These are phyloP conservation scores for Rhopilema esculentum DNA, from an alignment of 30 jellyfish, hydroid and myxozoan species.

Conservation along the genomic window DNA sequence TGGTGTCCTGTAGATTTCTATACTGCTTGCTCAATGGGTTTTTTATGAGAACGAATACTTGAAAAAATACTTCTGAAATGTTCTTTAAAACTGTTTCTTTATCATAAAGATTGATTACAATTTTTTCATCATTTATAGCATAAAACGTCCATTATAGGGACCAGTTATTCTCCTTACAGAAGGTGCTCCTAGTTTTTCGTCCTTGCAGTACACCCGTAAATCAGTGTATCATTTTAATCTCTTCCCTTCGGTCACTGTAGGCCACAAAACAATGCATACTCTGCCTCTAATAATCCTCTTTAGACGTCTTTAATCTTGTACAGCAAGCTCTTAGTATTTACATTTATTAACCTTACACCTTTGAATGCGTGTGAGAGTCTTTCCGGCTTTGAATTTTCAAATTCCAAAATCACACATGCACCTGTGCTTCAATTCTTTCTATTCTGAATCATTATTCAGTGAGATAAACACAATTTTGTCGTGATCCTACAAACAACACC, in stretches of 20 bases:
- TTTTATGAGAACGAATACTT: no score
- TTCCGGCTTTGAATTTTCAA: neutral
- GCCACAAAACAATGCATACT: neutral
- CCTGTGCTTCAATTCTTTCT: neutral
- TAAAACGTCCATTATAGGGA: no score
- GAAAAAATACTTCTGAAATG: no score
- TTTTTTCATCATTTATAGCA: no score
- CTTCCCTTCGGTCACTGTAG: neutral
- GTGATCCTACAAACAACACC: neutral
- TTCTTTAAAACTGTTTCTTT: no score
- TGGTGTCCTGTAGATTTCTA: no score
- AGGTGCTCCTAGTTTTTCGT: no score
- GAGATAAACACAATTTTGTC: neutral
- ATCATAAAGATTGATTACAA: no score
- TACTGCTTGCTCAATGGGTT: no score
- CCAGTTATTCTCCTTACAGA: no score
- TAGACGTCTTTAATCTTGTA: neutral
- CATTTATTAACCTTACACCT: neutral
- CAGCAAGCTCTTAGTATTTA: neutral
- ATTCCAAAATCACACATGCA: neutral
- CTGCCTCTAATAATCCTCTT: neutral
- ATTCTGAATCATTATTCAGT: no score
- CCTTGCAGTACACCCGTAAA: neutral
- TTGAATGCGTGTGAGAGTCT: neutral
- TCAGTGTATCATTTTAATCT: no score